Evolutionary conservation across 2,888 invertebrate species (phyloP).

Genomic region (Cantharis rufa): DNA sequence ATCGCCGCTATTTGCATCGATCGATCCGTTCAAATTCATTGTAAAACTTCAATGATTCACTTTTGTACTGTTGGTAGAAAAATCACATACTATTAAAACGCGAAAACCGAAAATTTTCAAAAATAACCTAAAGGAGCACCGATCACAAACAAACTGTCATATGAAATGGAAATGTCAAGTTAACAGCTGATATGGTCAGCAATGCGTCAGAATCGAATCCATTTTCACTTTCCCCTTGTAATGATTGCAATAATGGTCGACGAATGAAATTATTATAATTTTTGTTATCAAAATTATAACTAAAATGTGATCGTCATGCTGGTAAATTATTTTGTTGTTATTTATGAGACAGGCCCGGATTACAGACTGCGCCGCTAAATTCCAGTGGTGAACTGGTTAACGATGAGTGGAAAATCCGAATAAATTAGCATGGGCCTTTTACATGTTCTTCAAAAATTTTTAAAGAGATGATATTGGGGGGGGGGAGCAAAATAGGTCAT

Average conservation of each 20-base stretch:
- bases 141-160: neutral
- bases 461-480: too few species aligned
- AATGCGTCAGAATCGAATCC: neutral
- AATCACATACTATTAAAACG: neutral
- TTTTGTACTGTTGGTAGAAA: neutral
- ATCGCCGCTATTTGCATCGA: neutral
- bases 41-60: neutral
- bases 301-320: neutral
- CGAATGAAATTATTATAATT: neutral
- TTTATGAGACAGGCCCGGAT: neutral
- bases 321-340: neutral
- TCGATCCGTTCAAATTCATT: neutral
- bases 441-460: too few species aligned
- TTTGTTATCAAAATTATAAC: neutral
- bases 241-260: neutral
- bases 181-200: neutral
- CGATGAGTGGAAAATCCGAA: too few species aligned
- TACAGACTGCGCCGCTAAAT: too few species aligned
- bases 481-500: too few species aligned
- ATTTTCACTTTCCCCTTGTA: neutral
- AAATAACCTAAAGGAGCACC: neutral
- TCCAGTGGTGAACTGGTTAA: neutral
- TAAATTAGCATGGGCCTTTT: neutral
- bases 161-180: neutral
- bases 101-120: neutral